Conservation (phyloP, 2,113 vertebrate species). For the Trematocara unimaculatum region DNA sequence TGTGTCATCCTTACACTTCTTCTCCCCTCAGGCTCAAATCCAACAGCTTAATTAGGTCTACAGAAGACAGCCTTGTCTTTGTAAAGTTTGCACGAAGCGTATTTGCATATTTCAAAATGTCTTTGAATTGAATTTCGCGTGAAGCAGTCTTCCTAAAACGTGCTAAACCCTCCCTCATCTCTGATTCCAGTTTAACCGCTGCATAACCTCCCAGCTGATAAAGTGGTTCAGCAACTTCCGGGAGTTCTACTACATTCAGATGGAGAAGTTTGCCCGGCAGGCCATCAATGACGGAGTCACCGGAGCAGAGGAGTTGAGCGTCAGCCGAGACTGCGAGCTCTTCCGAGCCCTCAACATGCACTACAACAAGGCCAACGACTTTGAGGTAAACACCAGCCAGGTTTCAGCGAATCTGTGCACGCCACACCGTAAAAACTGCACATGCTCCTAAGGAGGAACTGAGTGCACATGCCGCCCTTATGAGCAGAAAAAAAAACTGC, state of each 20-base stretch:
- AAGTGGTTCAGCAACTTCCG: constrained; percentile 99
- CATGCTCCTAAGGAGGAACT: not conserved
- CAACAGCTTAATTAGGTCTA: constrained; percentile 54
- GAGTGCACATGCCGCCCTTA: not conserved
- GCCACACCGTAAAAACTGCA: not conserved
- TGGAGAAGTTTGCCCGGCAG: constrained; percentile 98
- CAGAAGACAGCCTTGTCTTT: not conserved
- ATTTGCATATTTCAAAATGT: constrained; percentile 57
- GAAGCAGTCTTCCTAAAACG: not conserved
- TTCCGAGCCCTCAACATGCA: constrained; percentile 99
- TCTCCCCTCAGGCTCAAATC: constrained; percentile 59
- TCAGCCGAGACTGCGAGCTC: constrained; percentile 95
- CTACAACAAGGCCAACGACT: constrained; percentile 99
- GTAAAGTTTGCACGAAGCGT: not conserved
- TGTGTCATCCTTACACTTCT: constrained; percentile 8
- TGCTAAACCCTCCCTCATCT: not conserved
- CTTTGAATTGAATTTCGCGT: not conserved
- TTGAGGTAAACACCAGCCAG: constrained; percentile 80
- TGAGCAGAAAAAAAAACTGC: not conserved
- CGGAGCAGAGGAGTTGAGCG: constrained; percentile 85
- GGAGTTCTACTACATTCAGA: constrained; percentile 99
- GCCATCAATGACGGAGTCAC: constrained; percentile 94
- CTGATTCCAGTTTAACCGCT: constrained; percentile 93
- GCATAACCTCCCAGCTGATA: constrained; percentile 99
- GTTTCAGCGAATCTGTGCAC: not conserved